Evolutionary conservation across 1,140 invertebrate species (phyloP).

Genomic region (Dolichoris vasculosae): DNA sequence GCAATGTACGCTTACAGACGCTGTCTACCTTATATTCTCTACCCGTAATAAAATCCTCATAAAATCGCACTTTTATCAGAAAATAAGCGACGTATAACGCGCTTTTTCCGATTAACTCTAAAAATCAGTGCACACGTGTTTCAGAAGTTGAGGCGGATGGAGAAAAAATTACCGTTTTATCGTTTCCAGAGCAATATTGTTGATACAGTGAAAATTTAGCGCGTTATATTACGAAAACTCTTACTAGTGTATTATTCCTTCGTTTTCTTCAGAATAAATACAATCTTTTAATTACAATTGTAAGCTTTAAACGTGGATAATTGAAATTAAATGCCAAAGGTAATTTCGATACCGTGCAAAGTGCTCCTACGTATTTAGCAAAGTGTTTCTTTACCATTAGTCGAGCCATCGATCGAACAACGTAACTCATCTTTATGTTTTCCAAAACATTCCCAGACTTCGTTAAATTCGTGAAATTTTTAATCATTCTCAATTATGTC

Average conservation of each 20-base stretch:
- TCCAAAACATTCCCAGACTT: background rate
- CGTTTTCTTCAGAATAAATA: background rate
- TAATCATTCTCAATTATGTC: background rate
- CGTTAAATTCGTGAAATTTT: background rate
- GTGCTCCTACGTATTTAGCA: background rate
- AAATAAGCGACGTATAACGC: slow-evolving; percentile 48
- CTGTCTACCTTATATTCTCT: background rate
- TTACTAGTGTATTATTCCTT: background rate
- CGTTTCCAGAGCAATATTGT: slow-evolving; percentile 18
- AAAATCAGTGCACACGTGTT: slow-evolving; percentile 31
- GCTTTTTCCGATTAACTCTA: slow-evolving; percentile 42
- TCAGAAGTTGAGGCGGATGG: background rate
- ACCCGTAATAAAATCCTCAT: slow-evolving; percentile 49
- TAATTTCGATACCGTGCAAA: background rate
- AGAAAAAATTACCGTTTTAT: slow-evolving; percentile 32
- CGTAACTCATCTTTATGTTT: background rate
- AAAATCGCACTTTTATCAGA: slow-evolving; percentile 49
- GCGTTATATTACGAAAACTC: background rate
- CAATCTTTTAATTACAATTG: background rate
- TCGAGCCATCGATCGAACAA: background rate
- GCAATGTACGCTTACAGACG: background rate
- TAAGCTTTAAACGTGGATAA: background rate
- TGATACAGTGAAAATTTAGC: slow-evolving; percentile 43
- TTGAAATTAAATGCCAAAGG: background rate
- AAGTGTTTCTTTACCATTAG: background rate